phyloP scores from a whole-genome alignment of 1,140 invertebrate genomes.

The Drosophila dunni region DNA sequence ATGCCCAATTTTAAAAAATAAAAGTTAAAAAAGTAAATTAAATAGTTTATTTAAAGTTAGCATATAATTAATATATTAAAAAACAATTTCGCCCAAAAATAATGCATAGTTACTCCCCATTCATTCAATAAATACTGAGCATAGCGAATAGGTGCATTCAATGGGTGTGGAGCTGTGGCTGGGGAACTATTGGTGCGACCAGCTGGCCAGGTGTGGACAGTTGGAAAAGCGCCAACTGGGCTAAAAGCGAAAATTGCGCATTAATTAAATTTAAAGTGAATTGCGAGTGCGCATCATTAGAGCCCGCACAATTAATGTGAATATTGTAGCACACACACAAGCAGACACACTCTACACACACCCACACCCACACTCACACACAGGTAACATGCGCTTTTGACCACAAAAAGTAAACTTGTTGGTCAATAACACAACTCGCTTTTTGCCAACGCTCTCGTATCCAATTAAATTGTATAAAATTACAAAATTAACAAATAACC shows the following conservation, averaged over 20 bases:
- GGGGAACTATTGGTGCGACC: neutral
- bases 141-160: neutral
- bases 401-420: slow-evolving; percentile 73
- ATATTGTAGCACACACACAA: slow-evolving; percentile 51
- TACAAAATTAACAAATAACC: slow-evolving; percentile 75
- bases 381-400: slow-evolving; percentile 12
- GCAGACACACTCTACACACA: neutral
- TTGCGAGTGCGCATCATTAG: slow-evolving; percentile 71
- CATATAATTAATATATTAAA: no score
- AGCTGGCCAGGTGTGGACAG: slow-evolving; percentile 9
- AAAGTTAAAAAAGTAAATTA: no score
- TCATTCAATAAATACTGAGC: no score
- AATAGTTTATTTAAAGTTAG: no score
- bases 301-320: slow-evolving; percentile 67
- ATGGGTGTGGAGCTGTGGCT: neutral
- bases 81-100: no score
- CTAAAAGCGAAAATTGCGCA: slow-evolving; percentile 72
- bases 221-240: slow-evolving; percentile 57
- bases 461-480: slow-evolving; percentile 81
- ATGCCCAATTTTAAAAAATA: no score
- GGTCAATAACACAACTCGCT: slow-evolving; percentile 50
- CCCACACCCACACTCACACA: neutral
- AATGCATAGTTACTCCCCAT: no score
- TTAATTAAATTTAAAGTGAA: slow-evolving; percentile 77
- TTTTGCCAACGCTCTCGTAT: slow-evolving; percentile 54